phyloP scores from a whole-genome alignment of 2,888 invertebrate species.

The Argyresthia goedartella region DNA sequence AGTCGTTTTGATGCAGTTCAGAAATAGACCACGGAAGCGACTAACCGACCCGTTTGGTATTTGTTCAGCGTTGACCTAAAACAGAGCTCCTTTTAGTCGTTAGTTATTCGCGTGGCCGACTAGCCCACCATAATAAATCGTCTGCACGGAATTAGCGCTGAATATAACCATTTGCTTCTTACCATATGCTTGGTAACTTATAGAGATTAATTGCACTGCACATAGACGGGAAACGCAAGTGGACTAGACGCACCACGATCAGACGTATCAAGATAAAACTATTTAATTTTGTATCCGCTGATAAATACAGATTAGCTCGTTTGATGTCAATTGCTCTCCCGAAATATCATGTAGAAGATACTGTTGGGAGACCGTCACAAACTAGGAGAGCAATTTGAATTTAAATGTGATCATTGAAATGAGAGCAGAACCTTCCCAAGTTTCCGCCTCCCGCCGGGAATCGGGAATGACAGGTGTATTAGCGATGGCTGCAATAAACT shows the following conservation, averaged over 20 bases:
- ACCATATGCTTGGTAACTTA: neutral
- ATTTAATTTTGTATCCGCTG: no score
- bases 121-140: constrained; percentile 30
- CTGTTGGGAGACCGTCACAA: no score
- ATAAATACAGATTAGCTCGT: no score
- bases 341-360: no score
- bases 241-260: no score
- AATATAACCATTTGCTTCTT: constrained; percentile 2
- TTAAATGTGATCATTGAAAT: no score
- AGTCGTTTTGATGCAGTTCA: constrained; percentile 54
- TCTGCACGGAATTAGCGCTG: constrained; percentile 20
- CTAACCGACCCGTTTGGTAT: constrained; percentile 69
- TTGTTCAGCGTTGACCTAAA: constrained; percentile 71
- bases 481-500: neutral
- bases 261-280: no score
- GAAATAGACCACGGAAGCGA: constrained; percentile 68
- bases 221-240: neutral
- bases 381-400: no score
- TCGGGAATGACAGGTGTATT: constrained; percentile 1
- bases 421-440: no score
- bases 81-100: constrained; percentile 67
- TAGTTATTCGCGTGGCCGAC: constrained; percentile 60
- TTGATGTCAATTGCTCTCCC: no score
- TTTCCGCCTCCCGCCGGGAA: neutral
- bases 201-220: constrained; percentile 1